Conservation (phyloP, 2,113 vertebrate species). For the Dolichotis patagonum region DNA sequence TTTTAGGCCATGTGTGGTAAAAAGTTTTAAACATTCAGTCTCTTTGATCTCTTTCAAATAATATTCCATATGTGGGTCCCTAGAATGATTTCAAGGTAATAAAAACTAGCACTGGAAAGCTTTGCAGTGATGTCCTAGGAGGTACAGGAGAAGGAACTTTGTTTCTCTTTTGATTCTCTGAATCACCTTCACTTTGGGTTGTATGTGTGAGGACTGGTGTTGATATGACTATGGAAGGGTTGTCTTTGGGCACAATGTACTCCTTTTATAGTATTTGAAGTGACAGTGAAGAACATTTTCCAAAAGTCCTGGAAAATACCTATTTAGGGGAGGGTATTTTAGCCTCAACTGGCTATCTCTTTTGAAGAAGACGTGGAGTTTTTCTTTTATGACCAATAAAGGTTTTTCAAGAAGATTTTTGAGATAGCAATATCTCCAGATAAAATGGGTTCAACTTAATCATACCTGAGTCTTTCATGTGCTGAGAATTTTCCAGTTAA, state of each 20-base stretch:
- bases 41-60: not conserved
- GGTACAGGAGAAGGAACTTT: not conserved
- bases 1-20: not conserved
- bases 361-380: not conserved
- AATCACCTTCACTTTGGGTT: not conserved
- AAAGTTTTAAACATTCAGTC: not conserved
- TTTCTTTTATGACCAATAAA: not conserved
- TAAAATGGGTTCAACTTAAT: conserved; percentile 20
- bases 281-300: not conserved
- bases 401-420: not conserved
- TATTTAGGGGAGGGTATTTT: not conserved
- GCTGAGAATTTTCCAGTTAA: not conserved
- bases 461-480: not conserved
- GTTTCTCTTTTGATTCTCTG: not conserved
- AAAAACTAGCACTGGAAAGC: not conserved
- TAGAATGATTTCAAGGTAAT: not conserved
- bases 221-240: not conserved
- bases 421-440: not conserved
- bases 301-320: not conserved
- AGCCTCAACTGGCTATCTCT: not conserved
- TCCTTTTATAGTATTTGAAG: not conserved
- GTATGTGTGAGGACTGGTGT: not conserved
- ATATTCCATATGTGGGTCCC: not conserved
- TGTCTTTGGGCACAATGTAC: not conserved
- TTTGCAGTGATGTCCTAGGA: not conserved